Conservation (phyloP, 2,888 invertebrate species). For the Polydesmus complanatus region DNA sequence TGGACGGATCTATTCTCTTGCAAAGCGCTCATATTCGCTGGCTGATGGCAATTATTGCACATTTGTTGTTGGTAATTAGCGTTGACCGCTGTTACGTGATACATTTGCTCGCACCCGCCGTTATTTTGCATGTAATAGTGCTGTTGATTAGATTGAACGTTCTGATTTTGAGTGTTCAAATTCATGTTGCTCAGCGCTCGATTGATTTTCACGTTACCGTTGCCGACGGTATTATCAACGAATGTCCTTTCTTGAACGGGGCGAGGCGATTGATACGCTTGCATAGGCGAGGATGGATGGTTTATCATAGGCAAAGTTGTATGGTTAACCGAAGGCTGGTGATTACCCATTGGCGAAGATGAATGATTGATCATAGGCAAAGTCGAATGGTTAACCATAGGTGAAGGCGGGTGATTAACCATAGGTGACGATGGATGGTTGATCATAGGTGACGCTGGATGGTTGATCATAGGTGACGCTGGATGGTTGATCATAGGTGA, state of each 20-base stretch:
- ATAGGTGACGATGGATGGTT: too few relatives aligned
- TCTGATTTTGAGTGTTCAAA: conserved; percentile 6
- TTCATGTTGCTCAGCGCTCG: conserved; percentile 14
- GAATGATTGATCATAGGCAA: not conserved
- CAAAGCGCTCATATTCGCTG: not conserved
- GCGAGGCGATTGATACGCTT: not conserved
- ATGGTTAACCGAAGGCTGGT: too few relatives aligned
- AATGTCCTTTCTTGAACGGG: conserved; percentile 1
- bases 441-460: too few relatives aligned
- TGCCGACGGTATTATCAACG: conserved; percentile 5
- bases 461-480: too few relatives aligned
- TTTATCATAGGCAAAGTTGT: not conserved
- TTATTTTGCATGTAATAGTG: not conserved
- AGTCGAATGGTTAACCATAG: too few relatives aligned
- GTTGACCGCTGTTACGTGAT: not conserved
- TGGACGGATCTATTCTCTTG: not conserved
- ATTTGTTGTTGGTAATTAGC: conserved; percentile 18
- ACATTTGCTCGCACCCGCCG: not conserved
- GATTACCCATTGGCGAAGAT: not conserved
- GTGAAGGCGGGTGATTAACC: too few relatives aligned
- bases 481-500: too few relatives aligned
- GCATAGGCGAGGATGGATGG: not conserved
- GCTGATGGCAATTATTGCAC: conserved; percentile 16
- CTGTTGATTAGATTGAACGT: not conserved
- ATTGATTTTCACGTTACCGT: conserved; percentile 2